Evolutionary conservation across 2,797 vertebrate genomes (phyloP).

Genomic region (Poeciliopsis infans): DNA sequence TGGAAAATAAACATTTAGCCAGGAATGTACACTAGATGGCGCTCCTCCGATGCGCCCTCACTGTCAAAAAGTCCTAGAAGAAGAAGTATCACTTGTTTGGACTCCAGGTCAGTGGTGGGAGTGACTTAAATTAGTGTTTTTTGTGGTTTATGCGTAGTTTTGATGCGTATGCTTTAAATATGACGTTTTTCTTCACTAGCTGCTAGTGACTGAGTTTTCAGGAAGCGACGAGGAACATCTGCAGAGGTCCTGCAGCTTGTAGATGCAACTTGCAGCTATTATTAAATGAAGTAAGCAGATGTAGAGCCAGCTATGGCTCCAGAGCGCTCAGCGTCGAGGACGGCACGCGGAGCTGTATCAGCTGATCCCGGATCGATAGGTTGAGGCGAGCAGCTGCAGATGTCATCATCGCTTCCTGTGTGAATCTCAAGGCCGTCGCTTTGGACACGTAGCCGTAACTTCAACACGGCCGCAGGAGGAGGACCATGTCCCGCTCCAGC

Average conservation of each 20-base stretch:
- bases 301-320: not conserved
- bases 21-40: not conserved
- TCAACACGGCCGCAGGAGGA: constrained; percentile 62
- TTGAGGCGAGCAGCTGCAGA: constrained; percentile 10
- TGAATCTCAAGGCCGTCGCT: not conserved
- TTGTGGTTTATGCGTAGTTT: not conserved
- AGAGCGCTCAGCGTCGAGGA: not conserved
- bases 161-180: not conserved
- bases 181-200: not conserved
- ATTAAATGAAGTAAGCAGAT: not conserved
- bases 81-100: constrained; percentile 1
- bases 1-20: not conserved
- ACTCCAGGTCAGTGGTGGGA: not conserved
- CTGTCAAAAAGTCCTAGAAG: not conserved
- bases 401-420: constrained; percentile 49
- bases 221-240: not conserved
- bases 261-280: not conserved
- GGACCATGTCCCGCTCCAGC: constrained; percentile 5
- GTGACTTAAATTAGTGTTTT: not conserved
- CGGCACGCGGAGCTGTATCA: rapidly evolving
- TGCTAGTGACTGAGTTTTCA: not conserved
- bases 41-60: not conserved
- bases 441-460: constrained; percentile 66
- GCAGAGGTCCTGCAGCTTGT: not conserved
- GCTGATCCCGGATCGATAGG: not conserved